These are phyloP conservation scores for Hippocampus barbouri DNA, from an alignment of 2,113 vertebrate genomes.

Conservation along the genomic window DNA sequence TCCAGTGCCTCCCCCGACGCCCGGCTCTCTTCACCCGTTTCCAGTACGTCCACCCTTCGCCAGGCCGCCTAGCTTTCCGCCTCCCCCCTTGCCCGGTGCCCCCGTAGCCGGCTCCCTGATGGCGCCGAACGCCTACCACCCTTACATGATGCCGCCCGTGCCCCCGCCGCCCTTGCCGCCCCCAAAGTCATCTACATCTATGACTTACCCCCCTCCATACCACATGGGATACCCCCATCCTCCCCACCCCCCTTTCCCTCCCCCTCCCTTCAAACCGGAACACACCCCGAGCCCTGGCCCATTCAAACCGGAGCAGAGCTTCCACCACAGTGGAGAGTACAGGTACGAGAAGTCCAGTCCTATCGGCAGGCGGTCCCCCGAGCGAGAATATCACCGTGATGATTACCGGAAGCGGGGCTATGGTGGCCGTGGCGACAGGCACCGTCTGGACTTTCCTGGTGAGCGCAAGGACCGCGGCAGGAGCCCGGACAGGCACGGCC, in stretches of 20 bases:
- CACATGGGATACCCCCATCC: slow-evolving; percentile 81
- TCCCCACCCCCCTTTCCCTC: slow-evolving; percentile 70
- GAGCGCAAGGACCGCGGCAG: slow-evolving; percentile 84
- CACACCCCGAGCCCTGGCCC: slow-evolving; percentile 76
- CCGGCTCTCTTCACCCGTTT: slow-evolving; percentile 77
- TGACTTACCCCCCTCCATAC: slow-evolving; percentile 83
- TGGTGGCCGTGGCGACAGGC: slow-evolving; percentile 71
- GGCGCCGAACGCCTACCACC: slow-evolving; percentile 79
- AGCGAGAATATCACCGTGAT: slow-evolving; percentile 79
- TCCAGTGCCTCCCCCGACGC: slow-evolving; percentile 73
- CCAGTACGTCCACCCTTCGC: slow-evolving; percentile 80
- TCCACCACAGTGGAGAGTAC: slow-evolving; percentile 77
- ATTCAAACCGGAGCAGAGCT: slow-evolving; percentile 66
- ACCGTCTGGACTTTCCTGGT: slow-evolving; percentile 69
- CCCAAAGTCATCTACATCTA: slow-evolving; percentile 75
- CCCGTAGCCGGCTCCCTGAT: slow-evolving; percentile 59
- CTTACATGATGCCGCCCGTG: slow-evolving; percentile 81
- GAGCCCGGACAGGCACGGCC: slow-evolving; percentile 76
- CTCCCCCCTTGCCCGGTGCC: slow-evolving; percentile 78
- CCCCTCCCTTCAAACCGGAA: slow-evolving; percentile 73
- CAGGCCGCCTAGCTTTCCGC: slow-evolving; percentile 85
- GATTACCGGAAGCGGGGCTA: slow-evolving; percentile 83
- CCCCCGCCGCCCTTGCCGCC: slow-evolving; percentile 75
- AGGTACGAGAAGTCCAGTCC: slow-evolving; percentile 77
- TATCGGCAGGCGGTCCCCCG: slow-evolving; percentile 77